Base-by-base conservation (phyloP, 2,113 vertebrate species). In the Nicator chloris region DNA sequence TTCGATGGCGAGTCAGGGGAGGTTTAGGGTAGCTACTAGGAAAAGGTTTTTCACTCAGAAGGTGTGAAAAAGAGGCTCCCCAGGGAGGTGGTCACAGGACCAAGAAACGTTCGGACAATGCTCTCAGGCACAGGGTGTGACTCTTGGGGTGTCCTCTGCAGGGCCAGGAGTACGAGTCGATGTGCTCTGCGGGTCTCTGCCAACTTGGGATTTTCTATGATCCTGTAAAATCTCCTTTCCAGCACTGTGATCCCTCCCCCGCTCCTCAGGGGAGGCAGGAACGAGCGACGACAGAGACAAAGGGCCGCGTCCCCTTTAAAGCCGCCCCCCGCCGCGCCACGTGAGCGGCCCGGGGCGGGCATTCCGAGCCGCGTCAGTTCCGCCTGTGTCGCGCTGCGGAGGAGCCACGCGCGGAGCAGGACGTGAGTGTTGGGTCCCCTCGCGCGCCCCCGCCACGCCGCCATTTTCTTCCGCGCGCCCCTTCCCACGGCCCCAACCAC, bases 381-480 rank as follows among this genome's bases (percentile, higher is more conserved):
- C 95, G 88, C 7, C 45, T 15, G 9, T 63, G 11, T 44, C 3
- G 30, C 28, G 50, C 35, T 24, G 50, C 5, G 0, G 68, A 13
- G 61, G 28, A 61, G 60, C 31, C 1, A 78, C 17, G 65, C 26
- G 76, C 3, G 24, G 45, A 84, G 69, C 0, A 40, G 22, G 79
- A 95, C 82, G 95, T 92, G 82, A 96, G 95, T 94, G 13, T 5
- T 11, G 50, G 92, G 79, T 78, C 5, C 9, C 10, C 31, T 11
- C 31, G 7, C 7, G 21, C 24, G 7, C 47, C 71, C 68, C 15
- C 0, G 30, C 13, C 9, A 4, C 9, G 30, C 78, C 59, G 89
- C 89, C 87, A 94, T 91, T 15, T 93, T 90, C 33, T 14, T 30
- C 50, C 20, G 42, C 35, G 24, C n/a, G 50, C 59, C 57, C 70